A percentile compares a stretch with the other conserved stretches of the same genome.
phyloP scores from a whole-genome alignment of 2,113 vertebrate species.

The Marmota monax region DNA sequence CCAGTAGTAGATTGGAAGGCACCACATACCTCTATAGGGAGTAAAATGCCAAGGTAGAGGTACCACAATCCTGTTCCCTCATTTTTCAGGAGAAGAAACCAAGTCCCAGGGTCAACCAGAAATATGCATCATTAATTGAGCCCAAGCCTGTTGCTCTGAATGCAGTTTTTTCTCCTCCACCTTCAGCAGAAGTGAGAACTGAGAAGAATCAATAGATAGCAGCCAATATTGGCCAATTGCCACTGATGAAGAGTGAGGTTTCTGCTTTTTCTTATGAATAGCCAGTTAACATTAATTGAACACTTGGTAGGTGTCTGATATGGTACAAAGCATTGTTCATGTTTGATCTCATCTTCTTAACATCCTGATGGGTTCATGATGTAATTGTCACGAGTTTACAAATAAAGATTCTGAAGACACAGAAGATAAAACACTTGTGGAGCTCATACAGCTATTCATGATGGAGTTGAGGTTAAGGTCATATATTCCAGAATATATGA shows the following conservation, averaged over 20 bases:
- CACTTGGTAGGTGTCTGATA: background rate
- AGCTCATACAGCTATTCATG: background rate
- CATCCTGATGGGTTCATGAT: background rate
- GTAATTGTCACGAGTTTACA: no score
- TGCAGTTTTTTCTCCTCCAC: background rate
- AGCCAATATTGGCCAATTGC: background rate
- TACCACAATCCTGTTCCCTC: background rate
- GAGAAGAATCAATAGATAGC: background rate
- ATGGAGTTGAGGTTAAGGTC: background rate
- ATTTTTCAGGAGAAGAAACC: background rate
- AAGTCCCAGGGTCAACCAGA: background rate
- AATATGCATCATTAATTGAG: background rate
- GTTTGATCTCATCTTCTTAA: background rate
- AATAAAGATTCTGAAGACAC: background rate
- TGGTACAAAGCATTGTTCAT: background rate
- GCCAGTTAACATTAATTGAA: background rate
- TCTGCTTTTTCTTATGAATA: background rate
- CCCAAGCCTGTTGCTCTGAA: background rate
- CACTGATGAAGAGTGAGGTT: background rate
- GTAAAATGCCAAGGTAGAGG: background rate
- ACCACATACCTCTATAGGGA: background rate
- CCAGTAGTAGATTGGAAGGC: background rate
- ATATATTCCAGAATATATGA: background rate
- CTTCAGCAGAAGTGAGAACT: background rate
- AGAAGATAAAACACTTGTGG: background rate